Base-by-base conservation (phyloP, 2,113 vertebrate species). In the Echinops telfairi region DNA sequence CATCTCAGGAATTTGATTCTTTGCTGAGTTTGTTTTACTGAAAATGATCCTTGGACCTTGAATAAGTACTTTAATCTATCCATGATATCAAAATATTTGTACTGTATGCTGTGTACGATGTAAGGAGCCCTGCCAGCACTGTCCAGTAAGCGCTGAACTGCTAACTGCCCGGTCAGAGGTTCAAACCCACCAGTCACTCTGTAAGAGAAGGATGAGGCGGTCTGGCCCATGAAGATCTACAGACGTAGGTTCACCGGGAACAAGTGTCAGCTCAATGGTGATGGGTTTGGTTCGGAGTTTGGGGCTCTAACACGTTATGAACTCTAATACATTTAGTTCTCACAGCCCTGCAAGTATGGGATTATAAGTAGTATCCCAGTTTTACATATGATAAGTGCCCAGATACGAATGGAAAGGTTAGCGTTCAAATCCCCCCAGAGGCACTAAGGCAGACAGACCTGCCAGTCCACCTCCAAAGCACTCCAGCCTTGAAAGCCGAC, bases 21-120 rank as follows among this genome's bases (percentile, higher is more conserved):
- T 75, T 79, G 36, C 90, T 83, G 47, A 33, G 22, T 76, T 87
- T 82, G 38, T 82, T 78, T 94, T 87, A 95, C 76, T 43, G 25
- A 66, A 60, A 87, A n/a, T 22, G 20, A 43, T 53, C 31, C n/a
- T 6, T 87, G 84, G 6, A 73, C 79, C 92, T 80, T 79, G 17
- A 17, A 23, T 76, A 77, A 73, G 91, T 9, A 31, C 68, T 93
- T 68, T 87, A 38, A 68, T 91, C 22, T 90, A 29, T n/a, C 19
- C 27, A 27, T 80, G 57, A 38, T 43, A 47, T 29, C 31, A 57
- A 66, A 43, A 47, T 1, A 4, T 38, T 47, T 33, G 3, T 53
- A 79, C 0, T 25, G 20, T 12, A 57, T 11, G 47, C 47, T 64
- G 17, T 15, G 19, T 90, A 75, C 78, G 62, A 76, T 47, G 76